Percentiles rank a stretch among this genome's conserved stretches.
phyloP scores from a whole-genome alignment of 2,113 vertebrate species.

The Raphicerus campestris region DNA sequence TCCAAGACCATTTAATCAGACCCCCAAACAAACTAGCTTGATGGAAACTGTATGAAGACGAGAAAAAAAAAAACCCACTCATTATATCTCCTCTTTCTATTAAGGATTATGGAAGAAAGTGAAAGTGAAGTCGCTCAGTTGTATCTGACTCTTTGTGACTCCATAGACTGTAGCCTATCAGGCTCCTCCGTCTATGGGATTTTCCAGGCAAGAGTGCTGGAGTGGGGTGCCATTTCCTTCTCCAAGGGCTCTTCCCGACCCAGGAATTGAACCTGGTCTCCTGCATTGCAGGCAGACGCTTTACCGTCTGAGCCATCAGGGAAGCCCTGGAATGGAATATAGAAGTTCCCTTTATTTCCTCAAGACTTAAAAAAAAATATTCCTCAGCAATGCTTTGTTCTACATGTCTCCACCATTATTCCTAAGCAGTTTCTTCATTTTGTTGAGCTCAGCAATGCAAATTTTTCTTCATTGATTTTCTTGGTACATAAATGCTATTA shows the following conservation, averaged over 20 bases:
- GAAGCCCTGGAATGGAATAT: too few species aligned
- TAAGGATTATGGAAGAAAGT: background rate
- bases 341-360: too few species aligned
- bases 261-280: too few species aligned
- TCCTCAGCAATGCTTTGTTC: background rate
- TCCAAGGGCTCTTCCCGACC: too few species aligned
- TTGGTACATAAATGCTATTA: background rate
- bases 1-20: background rate
- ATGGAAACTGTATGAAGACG: background rate
- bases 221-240: too few species aligned
- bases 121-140: too few species aligned
- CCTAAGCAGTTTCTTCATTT: background rate
- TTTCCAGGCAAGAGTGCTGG: too few species aligned
- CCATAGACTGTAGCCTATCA: too few species aligned
- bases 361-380: background rate
- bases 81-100: background rate
- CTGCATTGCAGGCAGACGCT: too few species aligned
- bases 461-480: background rate
- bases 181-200: too few species aligned
- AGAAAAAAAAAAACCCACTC: background rate
- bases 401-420: background rate
- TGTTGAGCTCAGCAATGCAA: slow-evolving; percentile 5
- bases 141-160: too few species aligned
- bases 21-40: background rate
- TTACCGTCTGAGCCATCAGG: too few species aligned